Percentiles rank a stretch among this genome's conserved stretches.
Evolutionary conservation across 2,797 vertebrate species (phyloP).

Genomic region (Pseudochaenichthys georgianus): DNA sequence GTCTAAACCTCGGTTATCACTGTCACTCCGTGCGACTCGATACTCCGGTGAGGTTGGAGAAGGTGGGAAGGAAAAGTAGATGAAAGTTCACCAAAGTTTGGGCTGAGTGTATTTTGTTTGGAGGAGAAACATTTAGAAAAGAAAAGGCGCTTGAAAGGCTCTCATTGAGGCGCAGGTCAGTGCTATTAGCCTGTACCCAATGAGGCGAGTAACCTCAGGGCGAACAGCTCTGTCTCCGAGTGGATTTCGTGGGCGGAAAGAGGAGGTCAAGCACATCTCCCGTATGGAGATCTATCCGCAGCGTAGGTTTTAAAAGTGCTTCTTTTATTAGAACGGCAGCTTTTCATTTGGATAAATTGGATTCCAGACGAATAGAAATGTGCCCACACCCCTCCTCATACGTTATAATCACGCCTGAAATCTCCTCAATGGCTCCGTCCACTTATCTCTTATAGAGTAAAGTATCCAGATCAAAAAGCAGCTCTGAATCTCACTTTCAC

Average conservation of each 20-base stretch:
- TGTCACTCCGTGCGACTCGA: not conserved
- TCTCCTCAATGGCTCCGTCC: conserved; percentile 57
- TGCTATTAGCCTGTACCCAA: conserved; percentile 64
- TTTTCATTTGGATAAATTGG: conserved; percentile 44
- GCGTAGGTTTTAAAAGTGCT: conserved; percentile 7
- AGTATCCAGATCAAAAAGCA: conserved; percentile 55
- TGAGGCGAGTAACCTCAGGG: conserved; percentile 53
- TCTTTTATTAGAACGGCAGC: conserved; percentile 20
- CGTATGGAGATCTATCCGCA: conserved; percentile 44
- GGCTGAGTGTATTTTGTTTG: conserved; percentile 36
- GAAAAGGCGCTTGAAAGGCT: conserved; percentile 58
- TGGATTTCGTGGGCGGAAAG: conserved; percentile 53
- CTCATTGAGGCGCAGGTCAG: conserved; percentile 60
- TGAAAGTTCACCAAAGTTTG: conserved; percentile 35
- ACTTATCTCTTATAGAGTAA: conserved; percentile 71
- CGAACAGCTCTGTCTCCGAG: conserved; percentile 63
- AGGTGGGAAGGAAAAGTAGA: not conserved
- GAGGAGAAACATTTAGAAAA: conserved; percentile 46
- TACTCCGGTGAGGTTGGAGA: not conserved
- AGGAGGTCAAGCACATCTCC: conserved; percentile 63
- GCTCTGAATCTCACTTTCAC: conserved; percentile 57
- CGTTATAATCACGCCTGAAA: conserved; percentile 65
- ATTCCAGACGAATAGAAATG: conserved; percentile 29
- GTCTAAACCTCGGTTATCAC: conserved; percentile 26
- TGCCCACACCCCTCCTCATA: too few relatives aligned